Conservation (phyloP, 2,113 vertebrate genomes). For the Trematomus loennbergii region DNA sequence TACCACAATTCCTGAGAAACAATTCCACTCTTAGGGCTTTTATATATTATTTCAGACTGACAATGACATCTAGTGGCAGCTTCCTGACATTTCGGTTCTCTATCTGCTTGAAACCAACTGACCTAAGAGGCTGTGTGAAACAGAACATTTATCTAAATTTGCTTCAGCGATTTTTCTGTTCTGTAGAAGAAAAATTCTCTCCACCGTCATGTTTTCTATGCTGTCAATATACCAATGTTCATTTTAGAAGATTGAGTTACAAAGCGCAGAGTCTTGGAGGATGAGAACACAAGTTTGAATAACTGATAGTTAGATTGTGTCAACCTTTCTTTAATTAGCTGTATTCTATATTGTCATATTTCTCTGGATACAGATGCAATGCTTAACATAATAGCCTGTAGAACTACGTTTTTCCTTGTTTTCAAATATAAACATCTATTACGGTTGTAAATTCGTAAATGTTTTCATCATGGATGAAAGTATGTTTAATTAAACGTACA, state of each 20-base stretch:
- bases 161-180: slow-evolving; percentile 21
- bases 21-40: background rate
- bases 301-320: background rate
- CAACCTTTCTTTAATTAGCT: no score
- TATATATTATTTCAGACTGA: slow-evolving; percentile 24
- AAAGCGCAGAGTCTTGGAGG: background rate
- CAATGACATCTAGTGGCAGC: slow-evolving; percentile 73
- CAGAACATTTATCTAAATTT: slow-evolving; percentile 32
- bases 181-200: background rate
- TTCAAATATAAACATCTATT: background rate
- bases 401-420: background rate
- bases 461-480: background rate
- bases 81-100: slow-evolving; percentile 26
- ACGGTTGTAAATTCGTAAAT: background rate
- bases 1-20: background rate
- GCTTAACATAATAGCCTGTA: no score
- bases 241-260: background rate
- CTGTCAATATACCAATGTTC: slow-evolving; percentile 9
- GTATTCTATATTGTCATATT: no score
- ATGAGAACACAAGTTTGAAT: background rate
- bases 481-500: background rate
- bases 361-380: no score
- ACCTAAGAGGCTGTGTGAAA: background rate
- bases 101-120: slow-evolving; percentile 8
- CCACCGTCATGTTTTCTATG: background rate